Base-by-base conservation (phyloP, 2,113 vertebrate genomes). In the Nettapus auritus region DNA sequence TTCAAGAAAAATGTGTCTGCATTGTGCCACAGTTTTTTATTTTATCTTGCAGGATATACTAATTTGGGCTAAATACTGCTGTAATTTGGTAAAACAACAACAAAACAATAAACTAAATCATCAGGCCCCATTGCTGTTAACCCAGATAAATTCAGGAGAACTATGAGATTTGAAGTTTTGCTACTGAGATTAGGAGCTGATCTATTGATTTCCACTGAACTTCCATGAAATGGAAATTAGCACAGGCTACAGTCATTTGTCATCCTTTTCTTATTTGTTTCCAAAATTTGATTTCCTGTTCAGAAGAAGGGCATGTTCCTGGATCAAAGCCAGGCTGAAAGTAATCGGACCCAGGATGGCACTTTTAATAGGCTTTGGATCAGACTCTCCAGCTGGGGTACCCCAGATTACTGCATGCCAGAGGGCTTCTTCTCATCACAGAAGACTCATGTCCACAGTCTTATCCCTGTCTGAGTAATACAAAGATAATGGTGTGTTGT, bases 241-340 rank as follows among this genome's bases (percentile, higher is more conserved):
- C 48, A 57, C 34, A 82, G 74, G 33, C 53, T 55, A 21, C 4
- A 88, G 80, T 40, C 6, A 66, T 93, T 84, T 88, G 48, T 90
- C 76, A 60, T 94, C 87, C 56, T 88, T 90, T 63, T n/a, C 56
- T 34, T 90, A 79, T 85, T 91, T 94, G 67, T 64, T 62, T 90
- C 88, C 12, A 28, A 38, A 94, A 86, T 64, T 57, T 95, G 36
- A 89, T 88, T 97, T 97, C 94, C 95, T 95, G 48, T 50, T 74
- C 86, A 92, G 91, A 94, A 94, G 94, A 90, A 95, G 86, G 92
- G 71, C 90, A 67, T 84, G 91, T 70, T 89, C 91, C 76, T 86
- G 82, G 84, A 84, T 93, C 82, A 92, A 75, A 90, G 80, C 33
- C 64, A 86, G 53, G 15, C 66, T 86, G 73, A 79, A 91, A 64